phyloP scores from a whole-genome alignment of 1,140 invertebrate species.

The Drosophila chauvacae region DNA sequence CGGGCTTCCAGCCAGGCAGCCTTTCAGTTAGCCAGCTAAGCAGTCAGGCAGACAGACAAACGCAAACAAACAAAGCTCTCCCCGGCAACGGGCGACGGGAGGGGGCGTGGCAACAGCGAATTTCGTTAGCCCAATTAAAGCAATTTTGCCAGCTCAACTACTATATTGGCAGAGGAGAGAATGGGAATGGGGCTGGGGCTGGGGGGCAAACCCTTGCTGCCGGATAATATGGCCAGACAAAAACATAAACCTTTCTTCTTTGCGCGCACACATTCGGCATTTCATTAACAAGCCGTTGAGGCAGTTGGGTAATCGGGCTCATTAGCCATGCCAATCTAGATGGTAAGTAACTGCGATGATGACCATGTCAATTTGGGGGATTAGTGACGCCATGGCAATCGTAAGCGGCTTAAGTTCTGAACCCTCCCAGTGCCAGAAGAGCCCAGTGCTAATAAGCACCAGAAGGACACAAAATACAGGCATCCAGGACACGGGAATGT shows the following conservation, averaged over 20 bases:
- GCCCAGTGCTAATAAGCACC: slow-evolving; percentile 15
- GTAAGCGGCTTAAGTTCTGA: slow-evolving; percentile 67
- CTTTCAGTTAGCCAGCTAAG: slow-evolving; percentile 38
- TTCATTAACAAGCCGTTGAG: slow-evolving; percentile 58
- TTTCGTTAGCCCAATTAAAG: slow-evolving; percentile 78
- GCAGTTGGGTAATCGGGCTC: slow-evolving; percentile 53
- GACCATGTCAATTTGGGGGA: slow-evolving; percentile 67
- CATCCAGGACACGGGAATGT: not conserved
- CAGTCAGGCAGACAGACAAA: slow-evolving; percentile 68
- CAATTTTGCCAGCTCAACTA: slow-evolving; percentile 69
- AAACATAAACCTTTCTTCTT: slow-evolving; percentile 51
- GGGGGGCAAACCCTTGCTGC: not conserved
- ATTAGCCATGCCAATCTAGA: slow-evolving; percentile 70
- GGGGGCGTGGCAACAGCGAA: slow-evolving; percentile 42
- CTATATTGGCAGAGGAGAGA: slow-evolving; percentile 12
- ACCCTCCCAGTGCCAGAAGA: not conserved
- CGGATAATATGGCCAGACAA: slow-evolving; percentile 23
- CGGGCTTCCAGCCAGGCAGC: slow-evolving; percentile 11
- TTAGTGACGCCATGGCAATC: slow-evolving; percentile 71
- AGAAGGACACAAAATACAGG: slow-evolving; percentile 2
- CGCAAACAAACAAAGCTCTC: slow-evolving; percentile 70
- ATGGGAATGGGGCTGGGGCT: not conserved
- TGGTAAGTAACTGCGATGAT: slow-evolving; percentile 64
- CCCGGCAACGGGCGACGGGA: slow-evolving; percentile 43
- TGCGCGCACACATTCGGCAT: slow-evolving; percentile 51